phyloP scores from a whole-genome alignment of 2,113 vertebrate species.

The Brachypodius melanocephalos region DNA sequence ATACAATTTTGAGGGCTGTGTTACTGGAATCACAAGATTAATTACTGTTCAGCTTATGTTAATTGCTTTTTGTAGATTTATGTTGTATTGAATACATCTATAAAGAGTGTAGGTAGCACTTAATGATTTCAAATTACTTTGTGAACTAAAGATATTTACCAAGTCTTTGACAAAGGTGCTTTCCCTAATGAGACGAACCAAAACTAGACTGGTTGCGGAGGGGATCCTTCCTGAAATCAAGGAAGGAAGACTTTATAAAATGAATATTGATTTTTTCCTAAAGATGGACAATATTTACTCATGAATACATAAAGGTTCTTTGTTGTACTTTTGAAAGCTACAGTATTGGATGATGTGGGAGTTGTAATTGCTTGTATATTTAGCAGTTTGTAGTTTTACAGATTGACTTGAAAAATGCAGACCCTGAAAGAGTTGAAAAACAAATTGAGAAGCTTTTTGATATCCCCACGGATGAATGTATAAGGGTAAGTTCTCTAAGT shows the following conservation, averaged over 20 bases:
- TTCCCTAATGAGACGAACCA: neutral
- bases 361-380: neutral
- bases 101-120: neutral
- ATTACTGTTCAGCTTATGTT: neutral
- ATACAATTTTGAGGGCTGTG: neutral
- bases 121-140: neutral
- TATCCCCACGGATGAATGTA: slow-evolving; percentile 87
- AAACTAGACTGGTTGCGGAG: neutral
- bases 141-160: neutral
- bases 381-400: slow-evolving; percentile 57
- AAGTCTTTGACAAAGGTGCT: neutral
- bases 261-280: neutral
- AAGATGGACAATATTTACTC: neutral
- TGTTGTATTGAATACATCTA: neutral
- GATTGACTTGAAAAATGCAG: slow-evolving; percentile 97
- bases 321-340: neutral
- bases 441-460: slow-evolving; percentile 96
- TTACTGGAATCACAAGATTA: neutral
- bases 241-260: neutral
- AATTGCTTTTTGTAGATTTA: neutral
- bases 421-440: slow-evolving; percentile 87
- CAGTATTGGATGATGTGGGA: neutral
- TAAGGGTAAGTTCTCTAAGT: slow-evolving; percentile 77
- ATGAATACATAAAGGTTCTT: neutral
- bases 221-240: neutral